Evolutionary conservation across 2,113 vertebrate genomes (phyloP), one percentile per base, ranked within the genome.

Genomic region (Myiagra hebetior): DNA sequence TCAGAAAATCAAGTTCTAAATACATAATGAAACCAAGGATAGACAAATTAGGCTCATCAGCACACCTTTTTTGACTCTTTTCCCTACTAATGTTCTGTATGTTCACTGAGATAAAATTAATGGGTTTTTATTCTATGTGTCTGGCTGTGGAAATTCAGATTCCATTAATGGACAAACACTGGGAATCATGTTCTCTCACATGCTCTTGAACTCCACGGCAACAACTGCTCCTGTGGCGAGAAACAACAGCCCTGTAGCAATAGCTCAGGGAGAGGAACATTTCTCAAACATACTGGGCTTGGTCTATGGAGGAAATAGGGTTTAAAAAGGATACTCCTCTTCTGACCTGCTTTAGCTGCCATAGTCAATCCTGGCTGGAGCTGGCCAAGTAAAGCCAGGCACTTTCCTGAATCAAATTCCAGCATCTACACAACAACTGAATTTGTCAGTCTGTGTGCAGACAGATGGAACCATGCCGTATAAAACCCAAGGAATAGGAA

Each of bases 311-410:
- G 46, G 16, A 30, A 57, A 19, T 30, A 10, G 33, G 27, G 47
- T 6, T 24, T 14, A 15, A 18, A 69, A 62, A 57, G 33, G 37
- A 28, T 2, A 6, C 6, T 60, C 19, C 21, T 69, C 39, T 35
- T 31, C 70, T 92, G 49, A 63, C 12, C 42, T 47, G 64, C 64
- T 39, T 13, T 5, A 41, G 7, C 24, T 67, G 27, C 37, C 75
- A 50, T 0, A 56, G 67, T 1, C 42, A 44, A 2, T 3, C n/a
- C 52, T 24, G 30, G 39, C 52, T 44, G 35, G 0, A n/a, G 39
- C 39, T 55, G 39, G n/a, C 39, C 47, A 52, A 65, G 24, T 0
- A 56, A 30, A 83, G 62, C 3, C 37, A 67, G 44, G 4, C 68
- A 33, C 62, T 9, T 37, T 4, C 49, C 49, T 55, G 30, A 77